These are phyloP conservation scores for Pachyrhynchus sulphureomaculatus DNA, from an alignment of 1,140 invertebrate species.

Conservation along the genomic window DNA sequence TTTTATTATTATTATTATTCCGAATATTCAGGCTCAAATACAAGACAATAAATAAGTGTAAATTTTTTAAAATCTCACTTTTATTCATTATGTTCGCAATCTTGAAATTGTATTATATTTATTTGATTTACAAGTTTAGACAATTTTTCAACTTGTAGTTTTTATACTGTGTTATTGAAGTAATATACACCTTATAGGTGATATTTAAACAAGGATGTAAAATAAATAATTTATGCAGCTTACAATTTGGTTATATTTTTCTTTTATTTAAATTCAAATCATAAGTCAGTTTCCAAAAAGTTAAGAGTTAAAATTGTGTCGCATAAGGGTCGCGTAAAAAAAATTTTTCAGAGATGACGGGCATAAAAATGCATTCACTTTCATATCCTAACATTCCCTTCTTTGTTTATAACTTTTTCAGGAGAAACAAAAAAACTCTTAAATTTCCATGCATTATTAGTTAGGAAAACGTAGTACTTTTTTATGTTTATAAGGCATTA, in stretches of 20 bases:
- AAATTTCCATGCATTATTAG: no score
- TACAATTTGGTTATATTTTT: not conserved
- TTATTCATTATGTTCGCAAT: constrained; percentile 6
- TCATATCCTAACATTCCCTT: no score
- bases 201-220: constrained; percentile 15
- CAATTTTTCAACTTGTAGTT: constrained; percentile 39
- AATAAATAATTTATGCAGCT: constrained; percentile 30
- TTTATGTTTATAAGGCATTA: no score
- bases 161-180: constrained; percentile 37
- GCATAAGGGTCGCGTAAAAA: no score
- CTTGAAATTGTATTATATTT: constrained; percentile 38
- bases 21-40: constrained; percentile 4
- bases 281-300: no score
- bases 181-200: constrained; percentile 42
- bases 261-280: no score
- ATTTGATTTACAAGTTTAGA: constrained; percentile 35
- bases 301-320: no score
- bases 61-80: constrained; percentile 33
- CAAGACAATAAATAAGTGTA: constrained; percentile 25
- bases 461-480: no score
- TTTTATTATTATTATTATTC: not conserved
- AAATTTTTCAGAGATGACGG: no score
- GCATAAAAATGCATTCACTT: no score
- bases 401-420: no score
- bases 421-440: no score